phyloP scores from a whole-genome alignment of 1,140 invertebrate genomes.

The Ceratina australensis region DNA sequence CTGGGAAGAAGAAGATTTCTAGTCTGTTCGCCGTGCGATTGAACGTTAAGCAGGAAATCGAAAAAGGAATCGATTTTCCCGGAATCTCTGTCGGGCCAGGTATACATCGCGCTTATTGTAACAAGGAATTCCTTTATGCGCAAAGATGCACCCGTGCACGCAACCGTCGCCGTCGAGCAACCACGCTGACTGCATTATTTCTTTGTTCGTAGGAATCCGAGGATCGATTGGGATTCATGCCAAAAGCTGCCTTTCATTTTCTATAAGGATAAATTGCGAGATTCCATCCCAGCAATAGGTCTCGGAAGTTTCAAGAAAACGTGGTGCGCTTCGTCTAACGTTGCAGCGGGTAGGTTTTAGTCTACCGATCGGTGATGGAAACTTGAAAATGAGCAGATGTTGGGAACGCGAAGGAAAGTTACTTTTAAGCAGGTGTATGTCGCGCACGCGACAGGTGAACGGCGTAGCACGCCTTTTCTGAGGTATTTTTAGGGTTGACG shows the following conservation, averaged over 20 bases:
- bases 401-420: too few relatives aligned
- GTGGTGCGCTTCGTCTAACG: too few relatives aligned
- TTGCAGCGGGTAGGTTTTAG: too few relatives aligned
- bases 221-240: constrained; percentile 16
- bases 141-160: constrained; percentile 29
- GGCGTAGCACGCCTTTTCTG: too few relatives aligned
- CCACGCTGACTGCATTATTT: constrained; percentile 1
- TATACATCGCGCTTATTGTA: constrained; percentile 22
- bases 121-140: constrained; percentile 20
- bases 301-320: too few relatives aligned
- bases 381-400: too few relatives aligned
- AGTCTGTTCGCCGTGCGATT: not conserved
- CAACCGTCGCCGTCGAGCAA: constrained; percentile 4
- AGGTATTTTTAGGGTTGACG: too few relatives aligned
- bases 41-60: not conserved
- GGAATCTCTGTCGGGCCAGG: constrained; percentile 36
- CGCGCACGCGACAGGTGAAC: too few relatives aligned
- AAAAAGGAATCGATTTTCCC: constrained; percentile 5
- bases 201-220: constrained; percentile 26
- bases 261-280: not conserved
- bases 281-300: constrained; percentile 3
- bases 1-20: not conserved
- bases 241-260: constrained; percentile 10
- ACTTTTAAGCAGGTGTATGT: too few relatives aligned
- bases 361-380: too few relatives aligned